Percentiles rank a stretch among this genome's conserved stretches.
phyloP scores from a whole-genome alignment of 2,888 invertebrate species.

The Tillus elongatus region DNA sequence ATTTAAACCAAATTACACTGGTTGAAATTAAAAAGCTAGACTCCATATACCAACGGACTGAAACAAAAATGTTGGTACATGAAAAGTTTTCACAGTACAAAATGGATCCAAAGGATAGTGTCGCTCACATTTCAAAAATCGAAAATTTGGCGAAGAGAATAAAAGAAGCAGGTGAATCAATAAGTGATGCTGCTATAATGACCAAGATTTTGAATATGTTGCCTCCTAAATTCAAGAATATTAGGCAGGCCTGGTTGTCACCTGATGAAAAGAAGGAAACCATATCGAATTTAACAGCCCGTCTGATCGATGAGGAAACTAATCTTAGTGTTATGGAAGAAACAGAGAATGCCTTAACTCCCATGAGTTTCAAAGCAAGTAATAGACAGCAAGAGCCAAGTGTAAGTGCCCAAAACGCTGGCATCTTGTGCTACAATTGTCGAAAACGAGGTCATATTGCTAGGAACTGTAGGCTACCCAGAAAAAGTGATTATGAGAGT shows the following conservation, averaged over 20 bases:
- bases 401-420: too few species aligned
- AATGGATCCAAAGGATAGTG: conserved; percentile 17
- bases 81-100: conserved; percentile 2
- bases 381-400: background rate
- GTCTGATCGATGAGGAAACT: conserved; percentile 14
- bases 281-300: conserved; percentile 15
- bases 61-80: conserved; percentile 2
- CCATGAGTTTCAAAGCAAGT: background rate
- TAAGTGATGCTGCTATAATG: too few species aligned
- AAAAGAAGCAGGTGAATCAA: too few species aligned
- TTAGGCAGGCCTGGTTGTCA: conserved; percentile 12
- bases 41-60: background rate
- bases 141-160: conserved; percentile 24
- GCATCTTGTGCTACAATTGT: conserved; percentile 8
- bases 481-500: background rate
- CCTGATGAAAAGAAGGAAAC: conserved; percentile 13
- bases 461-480: background rate
- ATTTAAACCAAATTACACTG: conserved; percentile 19
- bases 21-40: too few species aligned
- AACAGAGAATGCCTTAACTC: conserved; percentile 6
- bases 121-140: conserved; percentile 26
- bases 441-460: conserved; percentile 8
- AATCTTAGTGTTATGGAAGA: conserved; percentile 8
- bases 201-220: conserved; percentile 13
- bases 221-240: conserved; percentile 7